A percentile compares a stretch with the other conserved stretches of the same genome.
Evolutionary conservation across 2,797 vertebrate genomes (phyloP).

Genomic region (Lerista edwardsae): DNA sequence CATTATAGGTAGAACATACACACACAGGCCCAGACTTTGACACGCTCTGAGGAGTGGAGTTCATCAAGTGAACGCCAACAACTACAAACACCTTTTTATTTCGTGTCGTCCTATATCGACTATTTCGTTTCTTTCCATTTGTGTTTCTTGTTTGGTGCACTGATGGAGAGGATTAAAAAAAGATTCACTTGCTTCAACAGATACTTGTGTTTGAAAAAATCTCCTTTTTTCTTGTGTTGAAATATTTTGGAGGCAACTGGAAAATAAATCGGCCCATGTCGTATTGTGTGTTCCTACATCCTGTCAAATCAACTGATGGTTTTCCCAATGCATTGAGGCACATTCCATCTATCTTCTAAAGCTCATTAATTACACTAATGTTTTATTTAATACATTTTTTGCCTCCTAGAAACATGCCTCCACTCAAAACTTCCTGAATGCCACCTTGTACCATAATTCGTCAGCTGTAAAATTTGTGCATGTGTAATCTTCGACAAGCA

Average conservation of each 20-base stretch:
- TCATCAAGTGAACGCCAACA: not conserved
- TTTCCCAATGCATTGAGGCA: not conserved
- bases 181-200: not conserved
- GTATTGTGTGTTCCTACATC: not conserved
- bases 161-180: not conserved
- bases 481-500: not conserved
- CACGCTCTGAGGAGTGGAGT: not conserved
- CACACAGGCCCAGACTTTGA: not conserved
- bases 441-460: slow-evolving; percentile 1
- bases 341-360: slow-evolving; percentile 29
- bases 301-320: not conserved
- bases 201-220: not conserved
- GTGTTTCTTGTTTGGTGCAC: not conserved
- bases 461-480: not conserved
- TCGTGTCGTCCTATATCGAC: too few species aligned
- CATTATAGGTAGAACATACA: not conserved
- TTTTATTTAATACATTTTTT: slow-evolving; percentile 31
- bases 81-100: too few species aligned
- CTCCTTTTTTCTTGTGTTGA: not conserved
- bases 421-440: not conserved
- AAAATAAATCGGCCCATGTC: not conserved
- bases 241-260: not conserved
- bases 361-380: slow-evolving; percentile 16
- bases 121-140: too few species aligned
- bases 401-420: not conserved